Evolutionary conservation across 2,113 vertebrate species (phyloP).

Genomic region (Arenaria interpres): DNA sequence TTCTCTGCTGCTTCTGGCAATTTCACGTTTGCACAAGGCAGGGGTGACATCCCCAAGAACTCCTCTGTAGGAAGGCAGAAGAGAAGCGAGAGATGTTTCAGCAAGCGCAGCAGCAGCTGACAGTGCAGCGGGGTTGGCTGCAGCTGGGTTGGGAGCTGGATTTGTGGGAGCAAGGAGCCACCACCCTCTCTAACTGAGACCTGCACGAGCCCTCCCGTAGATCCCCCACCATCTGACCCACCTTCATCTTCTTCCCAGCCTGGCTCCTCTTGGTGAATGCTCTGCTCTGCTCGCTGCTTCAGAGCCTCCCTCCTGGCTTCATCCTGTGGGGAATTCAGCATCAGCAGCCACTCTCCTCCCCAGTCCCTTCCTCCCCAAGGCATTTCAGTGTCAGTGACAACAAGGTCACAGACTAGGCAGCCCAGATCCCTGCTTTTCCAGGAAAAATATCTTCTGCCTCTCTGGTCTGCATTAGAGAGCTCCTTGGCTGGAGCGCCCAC

Average conservation of each 20-base stretch:
- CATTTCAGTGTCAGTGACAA: not conserved
- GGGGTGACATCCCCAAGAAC: conserved; percentile 78
- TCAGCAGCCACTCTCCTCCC: not conserved
- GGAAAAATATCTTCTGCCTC: not conserved
- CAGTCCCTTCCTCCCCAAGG: not conserved
- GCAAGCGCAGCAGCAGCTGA: not conserved
- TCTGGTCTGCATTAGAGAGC: too few species aligned
- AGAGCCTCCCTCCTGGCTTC: conserved; percentile 91
- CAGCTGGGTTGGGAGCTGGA: not conserved
- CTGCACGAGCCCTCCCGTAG: not conserved
- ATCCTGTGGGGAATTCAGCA: conserved; percentile 75
- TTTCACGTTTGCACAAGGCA: conserved; percentile 68
- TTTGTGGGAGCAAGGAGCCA: not conserved
- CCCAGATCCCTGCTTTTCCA: not conserved
- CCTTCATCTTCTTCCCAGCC: conserved; percentile 95
- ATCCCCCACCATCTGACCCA: not conserved
- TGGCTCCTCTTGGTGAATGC: conserved; percentile 83
- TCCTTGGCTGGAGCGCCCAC: not conserved
- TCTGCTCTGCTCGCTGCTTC: conserved; percentile 93
- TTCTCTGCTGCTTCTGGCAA: conserved; percentile 69
- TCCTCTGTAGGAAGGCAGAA: conserved; percentile 79
- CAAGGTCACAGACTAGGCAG: not conserved
- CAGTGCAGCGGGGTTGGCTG: not conserved
- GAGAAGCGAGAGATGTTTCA: conserved; percentile 10
- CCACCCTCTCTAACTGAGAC: not conserved